Percentiles rank a stretch among this genome's conserved stretches.
These are phyloP conservation scores for Chymomyza caudatula DNA, from an alignment of 2,888 invertebrate species.

Conservation along the genomic window DNA sequence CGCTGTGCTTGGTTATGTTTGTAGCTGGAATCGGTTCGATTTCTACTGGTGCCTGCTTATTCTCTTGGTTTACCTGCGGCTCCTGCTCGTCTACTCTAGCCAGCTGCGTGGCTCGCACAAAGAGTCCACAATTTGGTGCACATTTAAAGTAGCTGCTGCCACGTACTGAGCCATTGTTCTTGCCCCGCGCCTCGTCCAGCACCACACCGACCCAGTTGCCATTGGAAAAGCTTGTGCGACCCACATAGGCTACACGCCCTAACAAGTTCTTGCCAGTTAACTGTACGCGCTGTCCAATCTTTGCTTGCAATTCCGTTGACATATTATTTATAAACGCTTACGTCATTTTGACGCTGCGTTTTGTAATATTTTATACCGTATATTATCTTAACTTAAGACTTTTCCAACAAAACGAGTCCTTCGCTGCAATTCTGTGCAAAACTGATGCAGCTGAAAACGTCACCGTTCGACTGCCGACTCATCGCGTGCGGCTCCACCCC, in stretches of 20 bases:
- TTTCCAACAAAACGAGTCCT: not conserved
- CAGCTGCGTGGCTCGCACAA: conserved; percentile 93
- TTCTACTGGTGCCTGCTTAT: conserved; percentile 1
- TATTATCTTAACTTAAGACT: too few relatives aligned
- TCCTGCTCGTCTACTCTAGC: conserved; percentile 16
- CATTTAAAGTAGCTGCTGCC: conserved; percentile 96
- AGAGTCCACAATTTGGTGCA: conserved; percentile 94
- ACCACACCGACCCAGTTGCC: conserved; percentile 98
- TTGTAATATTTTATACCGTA: not conserved
- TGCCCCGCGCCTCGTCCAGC: conserved; percentile 95
- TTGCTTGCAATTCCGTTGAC: conserved; percentile 45
- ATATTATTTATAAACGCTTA: conserved; percentile 50
- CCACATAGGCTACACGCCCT: conserved; percentile 94
- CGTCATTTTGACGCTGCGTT: conserved; percentile 53
- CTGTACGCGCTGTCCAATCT: conserved; percentile 64
- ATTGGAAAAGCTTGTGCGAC: conserved; percentile 91
- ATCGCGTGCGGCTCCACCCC: conserved; percentile 43
- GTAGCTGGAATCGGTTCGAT: conserved; percentile 79
- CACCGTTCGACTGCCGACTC: conserved; percentile 17
- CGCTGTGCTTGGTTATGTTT: not conserved
- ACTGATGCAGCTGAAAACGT: conserved; percentile 44
- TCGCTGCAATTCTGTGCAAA: conserved; percentile 39
- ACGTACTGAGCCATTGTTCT: conserved; percentile 96
- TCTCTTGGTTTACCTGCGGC: conserved; percentile 25
- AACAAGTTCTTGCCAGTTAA: conserved; percentile 88